These are phyloP conservation scores for Dimorphilus gyrociliatus DNA, from an alignment of 2,888 invertebrate species.

Conservation along the genomic window DNA sequence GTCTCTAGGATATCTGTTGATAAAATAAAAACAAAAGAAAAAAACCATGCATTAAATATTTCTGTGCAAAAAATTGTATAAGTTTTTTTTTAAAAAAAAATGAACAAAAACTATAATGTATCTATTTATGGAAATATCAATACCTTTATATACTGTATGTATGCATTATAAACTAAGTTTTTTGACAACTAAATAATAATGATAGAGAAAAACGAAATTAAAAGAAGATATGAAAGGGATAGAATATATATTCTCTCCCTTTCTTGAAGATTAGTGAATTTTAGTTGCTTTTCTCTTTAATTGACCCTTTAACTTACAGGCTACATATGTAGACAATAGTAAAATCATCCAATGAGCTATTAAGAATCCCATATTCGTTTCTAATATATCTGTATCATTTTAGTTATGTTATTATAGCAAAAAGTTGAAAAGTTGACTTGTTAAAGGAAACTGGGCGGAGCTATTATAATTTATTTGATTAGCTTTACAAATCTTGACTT, in stretches of 20 bases:
- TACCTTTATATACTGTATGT: conserved; percentile 1
- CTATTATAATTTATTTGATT: no score
- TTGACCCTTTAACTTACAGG: conserved; percentile 34
- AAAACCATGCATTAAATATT: not conserved
- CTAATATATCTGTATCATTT: conserved; percentile 61
- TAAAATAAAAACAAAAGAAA: not conserved
- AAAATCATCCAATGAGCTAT: conserved; percentile 55
- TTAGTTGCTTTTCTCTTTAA: not conserved
- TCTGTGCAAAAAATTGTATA: no score
- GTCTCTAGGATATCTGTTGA: not conserved
- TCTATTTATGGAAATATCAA: not conserved
- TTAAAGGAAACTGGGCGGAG: no score
- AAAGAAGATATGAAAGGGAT: not conserved
- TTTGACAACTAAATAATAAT: not conserved
- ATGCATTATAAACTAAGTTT: not conserved
- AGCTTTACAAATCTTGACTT: no score
- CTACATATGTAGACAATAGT: conserved; percentile 54
- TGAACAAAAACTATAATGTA: no score
- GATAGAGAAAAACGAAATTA: not conserved
- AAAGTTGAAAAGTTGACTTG: no score
- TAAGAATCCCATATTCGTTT: conserved; percentile 57
- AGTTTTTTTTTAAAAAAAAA: no score
- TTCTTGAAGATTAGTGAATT: no score
- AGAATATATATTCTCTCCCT: conserved; percentile 1
- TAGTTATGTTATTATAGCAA: no score